phyloP scores from a whole-genome alignment of 1,140 invertebrate genomes.

The Tetragonula clypearis region DNA sequence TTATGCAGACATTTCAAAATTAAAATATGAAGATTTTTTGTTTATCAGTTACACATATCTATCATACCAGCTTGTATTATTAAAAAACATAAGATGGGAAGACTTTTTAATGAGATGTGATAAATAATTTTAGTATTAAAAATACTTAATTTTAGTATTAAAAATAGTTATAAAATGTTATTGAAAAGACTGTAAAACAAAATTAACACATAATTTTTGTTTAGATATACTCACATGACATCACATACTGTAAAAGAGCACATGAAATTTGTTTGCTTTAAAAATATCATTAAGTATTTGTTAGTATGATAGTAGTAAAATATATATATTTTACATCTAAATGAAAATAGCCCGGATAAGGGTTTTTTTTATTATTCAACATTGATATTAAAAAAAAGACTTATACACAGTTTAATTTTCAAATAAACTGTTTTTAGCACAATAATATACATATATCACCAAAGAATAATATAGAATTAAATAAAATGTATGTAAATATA shows the following conservation, averaged over 20 bases:
- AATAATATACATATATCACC: not conserved
- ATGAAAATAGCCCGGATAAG: slow-evolving; percentile 60
- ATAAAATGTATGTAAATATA: slow-evolving; percentile 7
- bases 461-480: slow-evolving; percentile 8
- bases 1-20: not conserved
- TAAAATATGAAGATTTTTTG: not conserved
- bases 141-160: slow-evolving; percentile 4
- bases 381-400: not conserved
- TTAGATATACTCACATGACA: slow-evolving; percentile 47
- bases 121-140: not conserved
- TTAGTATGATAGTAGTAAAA: slow-evolving; percentile 16
- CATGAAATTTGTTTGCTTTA: slow-evolving; percentile 4
- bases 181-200: slow-evolving; percentile 11
- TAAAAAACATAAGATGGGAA: not conserved
- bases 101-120: not conserved
- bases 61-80: not conserved
- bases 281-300: slow-evolving; percentile 3
- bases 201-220: not conserved
- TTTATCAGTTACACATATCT: slow-evolving; percentile 1
- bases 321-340: not conserved
- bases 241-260: slow-evolving; percentile 31
- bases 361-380: slow-evolving; percentile 53
- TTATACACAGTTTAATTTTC: not conserved
- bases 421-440: slow-evolving; percentile 3
- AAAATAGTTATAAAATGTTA: slow-evolving; percentile 24